Percentiles rank a stretch among this genome's conserved stretches.
phyloP scores from a whole-genome alignment of 2,797 vertebrate genomes.

The Galago senegalensis region DNA sequence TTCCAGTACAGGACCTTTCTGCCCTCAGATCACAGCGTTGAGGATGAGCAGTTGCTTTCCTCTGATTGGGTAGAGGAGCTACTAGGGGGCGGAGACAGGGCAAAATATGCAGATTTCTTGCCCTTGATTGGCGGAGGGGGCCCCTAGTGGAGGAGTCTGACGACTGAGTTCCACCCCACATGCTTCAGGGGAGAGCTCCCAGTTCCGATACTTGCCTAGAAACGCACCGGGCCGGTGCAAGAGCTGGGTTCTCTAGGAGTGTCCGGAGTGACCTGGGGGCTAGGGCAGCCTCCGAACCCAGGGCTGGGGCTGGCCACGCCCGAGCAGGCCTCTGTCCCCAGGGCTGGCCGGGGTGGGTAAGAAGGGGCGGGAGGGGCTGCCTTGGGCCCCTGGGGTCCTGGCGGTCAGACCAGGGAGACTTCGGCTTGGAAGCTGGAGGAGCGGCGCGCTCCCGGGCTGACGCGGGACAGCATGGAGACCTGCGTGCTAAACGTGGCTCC shows the following conservation, averaged over 20 bases:
- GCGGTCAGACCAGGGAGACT: constrained; percentile 89
- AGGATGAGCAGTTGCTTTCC: background rate
- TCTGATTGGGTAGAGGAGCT: background rate
- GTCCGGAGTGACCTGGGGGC: background rate
- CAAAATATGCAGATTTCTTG: background rate
- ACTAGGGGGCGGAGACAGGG: background rate
- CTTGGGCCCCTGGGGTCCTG: background rate
- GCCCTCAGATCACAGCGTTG: background rate
- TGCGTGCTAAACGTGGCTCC: constrained; percentile 98
- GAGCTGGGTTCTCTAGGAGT: background rate
- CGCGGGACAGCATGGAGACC: constrained; percentile 96
- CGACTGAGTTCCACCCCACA: background rate
- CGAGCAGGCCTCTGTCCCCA: background rate
- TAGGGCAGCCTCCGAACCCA: background rate
- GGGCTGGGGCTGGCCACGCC: background rate
- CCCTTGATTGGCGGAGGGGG: background rate
- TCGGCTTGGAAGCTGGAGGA: constrained; percentile 91
- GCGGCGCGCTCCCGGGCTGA: constrained; percentile 94
- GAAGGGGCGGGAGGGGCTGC: background rate
- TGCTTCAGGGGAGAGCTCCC: background rate
- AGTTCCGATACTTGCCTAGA: background rate
- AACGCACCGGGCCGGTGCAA: background rate
- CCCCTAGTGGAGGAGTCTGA: background rate
- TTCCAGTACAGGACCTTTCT: background rate
- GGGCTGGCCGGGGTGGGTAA: background rate